Evolutionary conservation across 2,113 vertebrate genomes (phyloP), one percentile per base, ranked within the genome.

Genomic region (Callipepla californica): DNA sequence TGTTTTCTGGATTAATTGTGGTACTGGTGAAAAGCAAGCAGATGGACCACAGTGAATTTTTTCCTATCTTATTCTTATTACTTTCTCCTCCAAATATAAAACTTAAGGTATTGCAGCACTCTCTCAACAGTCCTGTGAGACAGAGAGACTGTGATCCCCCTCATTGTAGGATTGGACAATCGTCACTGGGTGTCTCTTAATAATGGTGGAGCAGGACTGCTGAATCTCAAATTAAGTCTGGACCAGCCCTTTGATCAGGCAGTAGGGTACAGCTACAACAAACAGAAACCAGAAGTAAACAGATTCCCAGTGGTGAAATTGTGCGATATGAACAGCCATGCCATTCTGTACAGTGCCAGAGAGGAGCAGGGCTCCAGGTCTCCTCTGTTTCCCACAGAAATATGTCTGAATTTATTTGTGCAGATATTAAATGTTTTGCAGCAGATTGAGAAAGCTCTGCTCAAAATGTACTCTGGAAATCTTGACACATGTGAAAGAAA

Each of bases 301-400:
- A 30, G 30, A 53, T 13, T 42, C 16, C 13, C 28, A 30, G 4
- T 57, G 53, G 38, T 0, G 6, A 23, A 20, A 13, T 7, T 14
- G 17, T 51, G 22, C 36, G 36, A 42, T 74, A 21, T 42, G 14
- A 67, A 51, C 7, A 13, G 11, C 5, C 11, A 15, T 16, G 19
- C 47, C 13, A 36, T 63, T 40, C 20, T 17, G 2, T 48, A n/a
- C 9, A 32, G 9, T 28, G 18, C 12, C 16, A 50, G 25, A 50
- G 1, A 67, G 5, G 1, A 1, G 4, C 9, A 65, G 13, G 12
- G 10, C 5, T 87, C 16, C 23, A 73, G 32, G 15, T 48, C 18
- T 26, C 0, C 0, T 40, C 7, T 18, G 16, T 38, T 70, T 70
- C 18, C n/a, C 19, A 42, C 23, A 45, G 44, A 91, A 25, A 13